Conservation (phyloP, 2,888 invertebrate species). For the Cyrtodaria siliqua region DNA sequence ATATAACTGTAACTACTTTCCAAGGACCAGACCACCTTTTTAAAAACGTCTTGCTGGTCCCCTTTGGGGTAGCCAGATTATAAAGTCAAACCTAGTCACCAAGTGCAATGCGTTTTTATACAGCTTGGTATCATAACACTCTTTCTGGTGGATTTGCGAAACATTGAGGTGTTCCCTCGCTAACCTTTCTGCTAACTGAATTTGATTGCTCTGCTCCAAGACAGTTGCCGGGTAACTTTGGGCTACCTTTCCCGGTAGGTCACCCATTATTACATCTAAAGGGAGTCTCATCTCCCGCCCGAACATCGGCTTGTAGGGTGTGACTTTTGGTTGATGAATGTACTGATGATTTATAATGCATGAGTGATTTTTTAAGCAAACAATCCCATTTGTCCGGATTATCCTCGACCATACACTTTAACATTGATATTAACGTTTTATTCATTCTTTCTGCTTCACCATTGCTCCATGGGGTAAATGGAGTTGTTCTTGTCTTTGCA, state of each 20-base stretch:
- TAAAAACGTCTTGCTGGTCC: neutral
- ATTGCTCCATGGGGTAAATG: conserved; percentile 5
- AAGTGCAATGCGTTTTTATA: neutral
- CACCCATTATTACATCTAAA: neutral
- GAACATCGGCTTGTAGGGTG: conserved; percentile 7
- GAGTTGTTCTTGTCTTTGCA: conserved; percentile 13
- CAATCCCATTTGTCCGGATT: conserved; percentile 7
- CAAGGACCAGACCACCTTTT: conserved; percentile 11
- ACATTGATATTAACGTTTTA: conserved; percentile 4
- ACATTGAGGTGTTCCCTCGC: conserved; percentile 1
- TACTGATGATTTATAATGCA: conserved; percentile 12
- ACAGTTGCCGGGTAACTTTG: too few relatives aligned
- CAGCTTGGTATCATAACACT: neutral
- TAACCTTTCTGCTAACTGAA: neutral
- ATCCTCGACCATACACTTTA: conserved; percentile 6
- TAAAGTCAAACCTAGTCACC: neutral
- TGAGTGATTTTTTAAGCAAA: conserved; percentile 5
- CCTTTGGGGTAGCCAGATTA: neutral
- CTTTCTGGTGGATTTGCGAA: conserved; percentile 8
- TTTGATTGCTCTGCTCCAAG: neutral
- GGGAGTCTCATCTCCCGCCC: conserved; percentile 12
- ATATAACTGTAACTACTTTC: conserved; percentile 12
- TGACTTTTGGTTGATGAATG: conserved; percentile 7
- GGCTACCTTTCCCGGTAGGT: neutral
- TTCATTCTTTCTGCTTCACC: conserved; percentile 10